A percentile compares a stretch with the other conserved stretches of the same genome.
phyloP scores from a whole-genome alignment of 2,888 invertebrate genomes.

The Heteromurus nitidus region DNA sequence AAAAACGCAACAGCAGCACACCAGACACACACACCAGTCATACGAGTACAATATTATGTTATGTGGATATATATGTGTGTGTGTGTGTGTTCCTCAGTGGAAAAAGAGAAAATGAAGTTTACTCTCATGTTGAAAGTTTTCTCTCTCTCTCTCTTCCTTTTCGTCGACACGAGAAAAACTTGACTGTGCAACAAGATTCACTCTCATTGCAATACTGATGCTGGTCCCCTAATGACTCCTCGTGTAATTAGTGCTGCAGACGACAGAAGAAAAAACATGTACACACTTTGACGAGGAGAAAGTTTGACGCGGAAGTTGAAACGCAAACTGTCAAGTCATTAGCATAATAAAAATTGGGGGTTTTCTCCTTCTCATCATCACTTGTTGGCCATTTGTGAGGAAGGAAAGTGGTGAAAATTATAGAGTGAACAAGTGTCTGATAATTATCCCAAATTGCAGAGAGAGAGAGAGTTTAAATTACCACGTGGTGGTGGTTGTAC shows the following conservation, averaged over 20 bases:
- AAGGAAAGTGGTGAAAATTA: too few relatives aligned
- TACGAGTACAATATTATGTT: background rate
- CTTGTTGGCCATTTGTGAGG: too few relatives aligned
- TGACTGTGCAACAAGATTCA: conserved; percentile 42
- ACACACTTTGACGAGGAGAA: background rate
- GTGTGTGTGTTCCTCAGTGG: background rate
- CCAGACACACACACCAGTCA: too few relatives aligned
- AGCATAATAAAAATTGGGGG: background rate
- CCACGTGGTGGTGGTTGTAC: too few relatives aligned
- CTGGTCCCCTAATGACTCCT: conserved; percentile 33
- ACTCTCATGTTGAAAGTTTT: conserved; percentile 29
- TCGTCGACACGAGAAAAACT: conserved; percentile 14
- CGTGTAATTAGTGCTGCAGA: conserved; percentile 11
- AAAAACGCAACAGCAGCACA: conserved; percentile 30
- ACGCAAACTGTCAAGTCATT: background rate
- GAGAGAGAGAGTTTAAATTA: too few relatives aligned
- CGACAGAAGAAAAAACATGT: too few relatives aligned
- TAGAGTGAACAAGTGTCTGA: too few relatives aligned
- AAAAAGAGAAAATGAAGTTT: conserved; percentile 16
- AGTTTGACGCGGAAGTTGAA: conserved; percentile 6
- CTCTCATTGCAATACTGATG: conserved; percentile 30
- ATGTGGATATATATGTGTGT: background rate
- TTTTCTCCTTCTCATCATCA: too few relatives aligned
- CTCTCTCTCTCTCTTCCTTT: too few relatives aligned
- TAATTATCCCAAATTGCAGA: too few relatives aligned